These are phyloP conservation scores for Allolobophora icterica DNA, from an alignment of 2,888 invertebrate species.

Conservation along the genomic window DNA sequence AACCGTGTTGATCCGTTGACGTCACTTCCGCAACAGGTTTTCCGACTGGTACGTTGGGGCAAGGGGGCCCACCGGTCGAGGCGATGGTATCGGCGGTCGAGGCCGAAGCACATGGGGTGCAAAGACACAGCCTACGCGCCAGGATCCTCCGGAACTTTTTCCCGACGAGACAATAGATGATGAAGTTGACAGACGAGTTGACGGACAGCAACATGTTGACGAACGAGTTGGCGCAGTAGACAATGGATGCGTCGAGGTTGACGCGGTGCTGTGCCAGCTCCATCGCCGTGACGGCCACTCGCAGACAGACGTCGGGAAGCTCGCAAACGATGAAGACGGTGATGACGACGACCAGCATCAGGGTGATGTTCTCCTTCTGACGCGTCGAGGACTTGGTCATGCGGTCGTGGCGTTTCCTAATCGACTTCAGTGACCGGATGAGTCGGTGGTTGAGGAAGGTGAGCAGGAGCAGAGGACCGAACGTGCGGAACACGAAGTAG, in stretches of 20 bases:
- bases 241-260: background rate
- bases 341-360: conserved; percentile 45
- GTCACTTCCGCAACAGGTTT: background rate
- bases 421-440: conserved; percentile 41
- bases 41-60: background rate
- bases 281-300: conserved; percentile 34
- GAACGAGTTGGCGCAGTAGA: conserved; percentile 22
- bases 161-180: conserved; percentile 23
- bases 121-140: background rate
- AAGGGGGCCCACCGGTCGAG: background rate
- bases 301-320: conserved; percentile 42
- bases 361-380: conserved; percentile 41
- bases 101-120: background rate
- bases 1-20: background rate
- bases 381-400: conserved; percentile 19
- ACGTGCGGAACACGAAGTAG: conserved; percentile 48
- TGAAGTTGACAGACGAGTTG: conserved; percentile 22
- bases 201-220: conserved; percentile 27
- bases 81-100: background rate
- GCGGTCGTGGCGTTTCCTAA: background rate
- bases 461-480: conserved; percentile 47
- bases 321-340: conserved; percentile 43
- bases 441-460: conserved; percentile 46
- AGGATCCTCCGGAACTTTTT: conserved; percentile 23
- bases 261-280: background rate